These are phyloP conservation scores for Lophotriccus pileatus DNA, from an alignment of 2,797 vertebrate genomes.

Conservation along the genomic window DNA sequence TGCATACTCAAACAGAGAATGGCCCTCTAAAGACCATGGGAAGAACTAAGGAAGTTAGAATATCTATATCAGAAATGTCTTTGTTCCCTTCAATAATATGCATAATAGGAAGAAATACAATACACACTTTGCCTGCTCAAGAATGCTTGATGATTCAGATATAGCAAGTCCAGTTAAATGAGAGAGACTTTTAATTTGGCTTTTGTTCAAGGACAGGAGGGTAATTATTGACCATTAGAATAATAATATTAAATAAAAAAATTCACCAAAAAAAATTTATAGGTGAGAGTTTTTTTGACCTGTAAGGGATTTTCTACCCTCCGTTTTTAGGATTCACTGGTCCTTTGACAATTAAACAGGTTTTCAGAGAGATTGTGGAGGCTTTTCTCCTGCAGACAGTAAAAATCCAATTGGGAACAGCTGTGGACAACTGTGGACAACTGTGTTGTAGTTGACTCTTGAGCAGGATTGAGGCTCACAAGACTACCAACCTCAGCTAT, in stretches of 20 bases:
- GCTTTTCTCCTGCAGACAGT: not conserved
- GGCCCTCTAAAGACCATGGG: not conserved
- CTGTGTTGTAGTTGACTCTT: not conserved
- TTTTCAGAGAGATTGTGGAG: not conserved
- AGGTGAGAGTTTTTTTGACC: too few relatives aligned
- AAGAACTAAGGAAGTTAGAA: not conserved
- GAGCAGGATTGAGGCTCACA: not conserved
- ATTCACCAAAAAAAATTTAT: too few relatives aligned
- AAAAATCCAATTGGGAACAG: not conserved
- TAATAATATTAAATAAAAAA: not conserved
- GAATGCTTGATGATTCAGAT: not conserved
- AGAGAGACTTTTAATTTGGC: not conserved
- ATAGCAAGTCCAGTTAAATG: not conserved
- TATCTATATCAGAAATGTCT: rapidly evolving
- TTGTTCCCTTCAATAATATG: not conserved
- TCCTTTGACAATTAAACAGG: not conserved
- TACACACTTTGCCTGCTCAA: not conserved
- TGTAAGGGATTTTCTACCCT: not conserved
- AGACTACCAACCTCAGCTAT: not conserved
- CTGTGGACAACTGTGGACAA: not conserved
- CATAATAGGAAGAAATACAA: not conserved
- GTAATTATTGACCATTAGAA: not conserved
- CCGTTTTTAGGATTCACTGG: not conserved
- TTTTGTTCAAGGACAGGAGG: not conserved
- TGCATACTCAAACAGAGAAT: not conserved